These are phyloP conservation scores for Hyles vespertilio DNA, from an alignment of 1,140 invertebrate species.

Conservation along the genomic window DNA sequence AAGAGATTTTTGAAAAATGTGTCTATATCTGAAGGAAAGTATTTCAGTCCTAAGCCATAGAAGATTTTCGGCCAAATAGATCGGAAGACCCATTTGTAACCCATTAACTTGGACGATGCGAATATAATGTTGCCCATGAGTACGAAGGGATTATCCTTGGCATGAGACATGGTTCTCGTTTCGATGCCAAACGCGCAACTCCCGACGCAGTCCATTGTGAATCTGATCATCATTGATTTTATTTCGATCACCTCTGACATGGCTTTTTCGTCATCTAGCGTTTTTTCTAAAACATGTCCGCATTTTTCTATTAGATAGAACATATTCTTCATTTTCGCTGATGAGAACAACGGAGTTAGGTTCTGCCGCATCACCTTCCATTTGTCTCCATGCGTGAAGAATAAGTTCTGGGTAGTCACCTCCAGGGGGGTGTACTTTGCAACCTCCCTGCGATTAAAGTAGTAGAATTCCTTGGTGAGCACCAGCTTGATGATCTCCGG, in stretches of 20 bases:
- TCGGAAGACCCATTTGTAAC: slow-evolving; percentile 7
- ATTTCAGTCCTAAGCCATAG: slow-evolving; percentile 19
- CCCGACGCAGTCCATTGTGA: slow-evolving; percentile 75
- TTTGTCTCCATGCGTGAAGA: slow-evolving; percentile 5
- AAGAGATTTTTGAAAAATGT: slow-evolving; percentile 23
- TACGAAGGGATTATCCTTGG: slow-evolving; percentile 50
- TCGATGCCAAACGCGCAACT: slow-evolving; percentile 76
- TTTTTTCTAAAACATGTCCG: neutral
- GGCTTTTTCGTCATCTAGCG: neutral
- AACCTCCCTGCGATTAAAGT: slow-evolving; percentile 9
- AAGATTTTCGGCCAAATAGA: slow-evolving; percentile 27
- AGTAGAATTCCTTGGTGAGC: slow-evolving; percentile 15
- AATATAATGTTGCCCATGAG: slow-evolving; percentile 53
- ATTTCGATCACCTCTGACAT: slow-evolving; percentile 35
- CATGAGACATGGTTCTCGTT: slow-evolving; percentile 62
- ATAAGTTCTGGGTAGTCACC: slow-evolving; percentile 12
- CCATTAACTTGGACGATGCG: neutral
- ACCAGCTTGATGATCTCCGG: slow-evolving; percentile 15
- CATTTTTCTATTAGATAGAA: slow-evolving; percentile 10
- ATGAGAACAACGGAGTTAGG: slow-evolving; percentile 5
- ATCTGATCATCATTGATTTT: slow-evolving; percentile 57
- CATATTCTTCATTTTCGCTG: slow-evolving; percentile 9
- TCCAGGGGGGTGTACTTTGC: slow-evolving; percentile 2
- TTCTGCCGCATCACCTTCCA: slow-evolving; percentile 9
- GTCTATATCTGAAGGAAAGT: slow-evolving; percentile 5